Conservation (phyloP, 2,888 invertebrate species). For the Himalopsyche tibetana region DNA sequence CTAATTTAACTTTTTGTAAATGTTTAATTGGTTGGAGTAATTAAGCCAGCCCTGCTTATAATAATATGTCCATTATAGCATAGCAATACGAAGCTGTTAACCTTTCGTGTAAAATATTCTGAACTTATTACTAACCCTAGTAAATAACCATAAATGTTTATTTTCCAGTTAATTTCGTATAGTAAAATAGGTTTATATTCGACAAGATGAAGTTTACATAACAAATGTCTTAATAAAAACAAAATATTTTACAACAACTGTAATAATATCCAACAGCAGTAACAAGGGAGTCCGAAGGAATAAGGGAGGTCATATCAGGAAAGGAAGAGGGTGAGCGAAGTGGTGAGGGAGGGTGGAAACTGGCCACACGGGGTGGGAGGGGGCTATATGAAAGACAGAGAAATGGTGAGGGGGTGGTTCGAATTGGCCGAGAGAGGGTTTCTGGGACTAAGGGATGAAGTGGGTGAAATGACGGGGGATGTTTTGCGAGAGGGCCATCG, state of each 20-base stretch:
- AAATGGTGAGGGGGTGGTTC: conserved; percentile 43
- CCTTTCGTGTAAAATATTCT: no score
- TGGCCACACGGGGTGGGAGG: conserved; percentile 46
- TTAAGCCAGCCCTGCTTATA: no score
- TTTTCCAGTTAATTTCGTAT: no score
- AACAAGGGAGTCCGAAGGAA: conserved; percentile 51
- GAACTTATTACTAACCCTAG: no score
- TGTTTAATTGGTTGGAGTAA: no score
- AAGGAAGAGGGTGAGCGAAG: conserved; percentile 45
- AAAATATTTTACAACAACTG: conserved; percentile 4
- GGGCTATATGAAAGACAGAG: conserved; percentile 31
- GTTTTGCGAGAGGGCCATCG: conserved; percentile 62
- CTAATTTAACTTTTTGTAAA: no score
- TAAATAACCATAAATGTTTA: no score
- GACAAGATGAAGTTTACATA: background rate
- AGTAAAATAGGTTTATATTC: no score
- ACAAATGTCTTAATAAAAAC: background rate
- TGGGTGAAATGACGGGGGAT: conserved; percentile 56
- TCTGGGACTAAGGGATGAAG: conserved; percentile 11
- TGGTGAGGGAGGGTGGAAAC: conserved; percentile 42
- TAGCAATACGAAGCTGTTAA: no score
- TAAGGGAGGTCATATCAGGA: conserved; percentile 26
- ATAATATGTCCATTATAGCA: no score
- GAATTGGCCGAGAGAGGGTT: conserved; percentile 6
- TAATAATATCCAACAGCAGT: conserved; percentile 33